phyloP scores from a whole-genome alignment of 2,113 vertebrate species.

The Passer montanus region DNA sequence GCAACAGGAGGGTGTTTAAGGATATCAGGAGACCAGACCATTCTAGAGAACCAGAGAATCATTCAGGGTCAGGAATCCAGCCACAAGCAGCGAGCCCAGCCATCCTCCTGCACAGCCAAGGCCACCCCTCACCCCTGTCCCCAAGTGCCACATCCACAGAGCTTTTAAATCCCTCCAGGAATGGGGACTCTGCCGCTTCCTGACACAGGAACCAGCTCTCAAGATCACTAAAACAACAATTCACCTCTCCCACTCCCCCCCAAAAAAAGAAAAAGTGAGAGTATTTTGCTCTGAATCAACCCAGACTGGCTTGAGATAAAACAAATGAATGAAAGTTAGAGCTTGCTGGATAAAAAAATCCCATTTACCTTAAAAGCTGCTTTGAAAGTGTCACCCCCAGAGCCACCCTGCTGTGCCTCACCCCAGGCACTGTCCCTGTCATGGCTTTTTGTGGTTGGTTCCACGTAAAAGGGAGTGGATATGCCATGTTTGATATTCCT shows the following conservation, averaged over 20 bases:
- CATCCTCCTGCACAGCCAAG: neutral
- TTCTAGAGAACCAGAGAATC: neutral
- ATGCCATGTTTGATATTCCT: neutral
- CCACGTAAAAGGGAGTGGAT: neutral
- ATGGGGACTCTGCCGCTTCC: neutral
- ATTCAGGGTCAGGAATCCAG: neutral
- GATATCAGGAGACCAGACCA: neutral
- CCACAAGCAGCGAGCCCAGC: rapidly evolving
- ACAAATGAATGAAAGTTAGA: neutral
- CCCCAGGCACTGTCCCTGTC: neutral
- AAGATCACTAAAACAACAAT: neutral
- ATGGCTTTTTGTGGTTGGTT: neutral
- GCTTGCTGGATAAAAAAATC: neutral
- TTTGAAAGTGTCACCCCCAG: neutral
- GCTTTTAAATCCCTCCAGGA: neutral
- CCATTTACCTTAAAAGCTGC: neutral
- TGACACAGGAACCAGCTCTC: neutral
- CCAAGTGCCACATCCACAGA: neutral
- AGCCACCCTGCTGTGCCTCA: neutral
- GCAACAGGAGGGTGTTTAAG: neutral
- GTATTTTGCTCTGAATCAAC: neutral
- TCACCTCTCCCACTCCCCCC: rapidly evolving
- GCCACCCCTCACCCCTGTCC: neutral
- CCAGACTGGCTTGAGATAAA: neutral
- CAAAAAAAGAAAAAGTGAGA: neutral